Percentiles rank a stretch among this genome's conserved stretches.
phyloP scores from a whole-genome alignment of 2,797 vertebrate genomes.

The Gila robusta region DNA sequence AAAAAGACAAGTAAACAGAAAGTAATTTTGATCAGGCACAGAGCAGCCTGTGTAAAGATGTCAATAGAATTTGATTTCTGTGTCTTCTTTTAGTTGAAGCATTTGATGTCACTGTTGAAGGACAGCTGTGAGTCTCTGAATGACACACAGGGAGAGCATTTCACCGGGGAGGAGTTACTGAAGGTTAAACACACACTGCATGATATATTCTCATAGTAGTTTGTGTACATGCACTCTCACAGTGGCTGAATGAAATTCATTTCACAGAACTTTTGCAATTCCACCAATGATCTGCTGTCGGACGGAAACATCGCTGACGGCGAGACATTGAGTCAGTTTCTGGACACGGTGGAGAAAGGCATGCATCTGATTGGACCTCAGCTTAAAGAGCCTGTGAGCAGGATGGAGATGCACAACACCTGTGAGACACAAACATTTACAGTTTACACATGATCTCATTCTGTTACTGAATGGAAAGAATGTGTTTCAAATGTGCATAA shows the following conservation, averaged over 20 bases:
- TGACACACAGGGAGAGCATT: not conserved
- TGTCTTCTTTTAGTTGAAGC: not conserved
- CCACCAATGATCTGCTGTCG: slow-evolving; percentile 12
- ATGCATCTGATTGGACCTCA: slow-evolving; percentile 43
- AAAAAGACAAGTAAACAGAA: no score
- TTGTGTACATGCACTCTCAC: not conserved
- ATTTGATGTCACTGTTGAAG: slow-evolving; percentile 30
- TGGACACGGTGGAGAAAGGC: slow-evolving; percentile 43
- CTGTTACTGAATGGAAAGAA: no score
- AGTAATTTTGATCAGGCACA: no score
- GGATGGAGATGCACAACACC: not conserved
- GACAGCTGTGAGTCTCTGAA: slow-evolving; percentile 40
- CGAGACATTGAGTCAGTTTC: slow-evolving; percentile 16
- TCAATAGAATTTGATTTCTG: not conserved
- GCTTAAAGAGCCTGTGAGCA: no score
- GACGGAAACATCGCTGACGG: slow-evolving; percentile 25
- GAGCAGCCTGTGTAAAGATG: not conserved
- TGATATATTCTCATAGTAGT: not conserved
- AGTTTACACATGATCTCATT: no score
- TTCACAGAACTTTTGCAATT: slow-evolving; percentile 36
- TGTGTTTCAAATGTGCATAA: no score
- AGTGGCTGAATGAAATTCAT: no score
- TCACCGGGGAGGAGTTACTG: slow-evolving; percentile 14
- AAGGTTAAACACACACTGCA: slow-evolving; percentile 10
- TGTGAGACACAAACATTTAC: slow-evolving; percentile 1